Conservation (phyloP, 2,888 invertebrate species). For the Willowsia nigromaculata region DNA sequence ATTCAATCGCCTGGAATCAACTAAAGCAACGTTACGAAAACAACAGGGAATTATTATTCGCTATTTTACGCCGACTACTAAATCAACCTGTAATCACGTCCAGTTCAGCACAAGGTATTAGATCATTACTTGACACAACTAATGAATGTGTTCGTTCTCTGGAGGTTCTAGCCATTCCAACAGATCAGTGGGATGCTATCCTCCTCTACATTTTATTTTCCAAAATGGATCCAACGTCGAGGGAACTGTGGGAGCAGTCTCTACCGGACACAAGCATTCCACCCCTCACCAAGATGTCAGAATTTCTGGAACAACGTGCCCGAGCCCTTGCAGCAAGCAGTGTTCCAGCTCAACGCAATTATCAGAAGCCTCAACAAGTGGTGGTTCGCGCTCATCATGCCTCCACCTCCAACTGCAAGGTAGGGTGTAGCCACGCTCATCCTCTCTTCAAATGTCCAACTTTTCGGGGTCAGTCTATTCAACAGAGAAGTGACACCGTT, state of each 20-base stretch:
- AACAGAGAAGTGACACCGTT: neutral
- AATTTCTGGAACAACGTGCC: conserved; percentile 54
- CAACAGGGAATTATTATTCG: conserved; percentile 43
- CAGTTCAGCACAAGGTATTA: neutral
- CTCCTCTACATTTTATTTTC: conserved; percentile 39
- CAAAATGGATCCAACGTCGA: conserved; percentile 31
- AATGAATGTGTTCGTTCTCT: conserved; percentile 55
- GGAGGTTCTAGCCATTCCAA: conserved; percentile 6
- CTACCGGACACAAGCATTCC: conserved; percentile 43
- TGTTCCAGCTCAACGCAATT: neutral
- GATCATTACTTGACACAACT: conserved; percentile 50
- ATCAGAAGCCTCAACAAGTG: neutral
- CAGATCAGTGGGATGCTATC: conserved; percentile 22
- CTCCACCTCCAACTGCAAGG: neutral
- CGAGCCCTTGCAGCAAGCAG: conserved; percentile 46
- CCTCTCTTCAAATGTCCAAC: neutral
- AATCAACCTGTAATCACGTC: neutral
- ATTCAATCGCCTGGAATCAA: conserved; percentile 49
- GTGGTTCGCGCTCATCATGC: neutral
- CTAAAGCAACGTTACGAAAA: conserved; percentile 52
- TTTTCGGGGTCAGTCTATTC: neutral
- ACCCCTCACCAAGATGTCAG: neutral
- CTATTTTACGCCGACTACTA: neutral
- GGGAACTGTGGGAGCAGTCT: conserved; percentile 62
- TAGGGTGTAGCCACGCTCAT: neutral